Base-by-base conservation (phyloP, 1,140 invertebrate species). In the Papilio dardanus region DNA sequence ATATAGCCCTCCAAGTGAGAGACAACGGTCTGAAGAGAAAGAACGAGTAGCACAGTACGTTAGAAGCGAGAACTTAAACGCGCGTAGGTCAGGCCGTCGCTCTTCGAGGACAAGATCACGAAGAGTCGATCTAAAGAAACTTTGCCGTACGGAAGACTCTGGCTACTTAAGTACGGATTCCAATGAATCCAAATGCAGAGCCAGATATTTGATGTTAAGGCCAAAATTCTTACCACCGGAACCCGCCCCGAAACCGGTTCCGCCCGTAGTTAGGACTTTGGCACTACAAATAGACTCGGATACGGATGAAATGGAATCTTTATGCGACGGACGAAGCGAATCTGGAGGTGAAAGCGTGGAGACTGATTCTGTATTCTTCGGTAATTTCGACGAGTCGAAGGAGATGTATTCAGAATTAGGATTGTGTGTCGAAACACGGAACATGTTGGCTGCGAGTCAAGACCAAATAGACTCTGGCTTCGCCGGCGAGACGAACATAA, bases 291-390 rank as follows among this genome's bases (percentile, higher is more conserved):
- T 92, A 37, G 92, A 92, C 66, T 92, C 92, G 14, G 92, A 93
- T 77, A 93, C 92, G 8, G 92, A 93, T 77, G 92, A 93, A 35
- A 84, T 93, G 42, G 93, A 94, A 79, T 94, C 93, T 19, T 74
- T 92, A 8, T 93, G 95, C 35, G 96, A 97, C 77, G 96, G 96
- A 5, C 95, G 95, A 62, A 97, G 97, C 85, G 97, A 97, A 90
- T 97, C 97, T 28, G 97, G 97, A 0, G 97, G 96, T 6, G 97
- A 97, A 84, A 97, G 97, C 86, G 94, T 97, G 16, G 97, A 97
- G 75, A 97, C 97, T 0, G 96, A 97, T 89, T 97, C 96, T n/a
- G 96, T 97, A 8, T 96, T 97, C 81, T 97, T 97, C 81, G 96
- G 92, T 73, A 95, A 94, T 91, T 95, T 94, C 86, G 92, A 92